Percentiles rank a stretch among this genome's conserved stretches.
Evolutionary conservation across 2,888 invertebrate species (phyloP).

Genomic region (Amiota mariae): DNA sequence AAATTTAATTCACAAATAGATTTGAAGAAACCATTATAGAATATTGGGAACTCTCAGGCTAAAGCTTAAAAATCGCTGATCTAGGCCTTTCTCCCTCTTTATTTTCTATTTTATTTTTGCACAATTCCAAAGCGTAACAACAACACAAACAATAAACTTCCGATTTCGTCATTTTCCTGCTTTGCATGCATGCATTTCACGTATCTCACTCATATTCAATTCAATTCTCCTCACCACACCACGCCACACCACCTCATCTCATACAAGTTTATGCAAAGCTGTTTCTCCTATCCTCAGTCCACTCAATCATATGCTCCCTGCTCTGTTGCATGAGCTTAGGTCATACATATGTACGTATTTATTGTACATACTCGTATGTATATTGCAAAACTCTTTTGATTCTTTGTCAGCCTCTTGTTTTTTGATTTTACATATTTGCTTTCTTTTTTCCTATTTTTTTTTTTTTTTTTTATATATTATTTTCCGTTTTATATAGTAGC

Average conservation of each 20-base stretch:
- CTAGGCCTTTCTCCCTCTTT: neutral
- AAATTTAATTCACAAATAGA: too few relatives aligned
- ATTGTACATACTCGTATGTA: constrained; percentile 17
- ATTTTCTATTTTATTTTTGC: neutral
- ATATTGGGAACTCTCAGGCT: too few relatives aligned
- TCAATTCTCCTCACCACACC: neutral
- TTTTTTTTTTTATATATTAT: constrained; percentile 16
- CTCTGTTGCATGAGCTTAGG: too few relatives aligned
- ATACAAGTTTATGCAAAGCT: neutral
- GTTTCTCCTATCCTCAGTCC: constrained; percentile 1
- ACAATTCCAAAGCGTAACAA: constrained; percentile 20
- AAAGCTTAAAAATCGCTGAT: too few relatives aligned
- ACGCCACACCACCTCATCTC: too few relatives aligned
- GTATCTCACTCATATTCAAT: neutral
- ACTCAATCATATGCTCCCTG: too few relatives aligned
- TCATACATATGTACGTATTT: too few relatives aligned
- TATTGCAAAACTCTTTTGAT: constrained; percentile 49
- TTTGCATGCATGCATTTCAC: neutral
- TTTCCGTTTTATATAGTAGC: neutral
- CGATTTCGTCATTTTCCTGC: constrained; percentile 52
- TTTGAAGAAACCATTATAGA: too few relatives aligned
- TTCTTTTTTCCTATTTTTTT: constrained; percentile 14
- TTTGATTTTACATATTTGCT: constrained; percentile 8
- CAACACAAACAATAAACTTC: constrained; percentile 53
- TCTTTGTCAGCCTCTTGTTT: neutral